Base-by-base conservation (phyloP, 2,113 vertebrate species). In the Xenopus tropicalis region DNA sequence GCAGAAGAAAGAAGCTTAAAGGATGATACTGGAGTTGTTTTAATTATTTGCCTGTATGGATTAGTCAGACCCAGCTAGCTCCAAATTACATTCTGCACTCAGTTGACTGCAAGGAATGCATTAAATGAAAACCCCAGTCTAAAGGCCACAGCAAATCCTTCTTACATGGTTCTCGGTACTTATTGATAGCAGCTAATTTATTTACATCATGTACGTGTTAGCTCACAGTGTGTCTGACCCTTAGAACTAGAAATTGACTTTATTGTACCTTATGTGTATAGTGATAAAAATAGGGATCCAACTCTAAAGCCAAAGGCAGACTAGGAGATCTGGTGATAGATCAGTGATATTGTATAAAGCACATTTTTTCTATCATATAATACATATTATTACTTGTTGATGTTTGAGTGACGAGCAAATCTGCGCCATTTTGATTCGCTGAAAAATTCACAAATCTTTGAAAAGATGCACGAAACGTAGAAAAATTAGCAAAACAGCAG, bases 21-120 rank as follows among this genome's bases (percentile, higher is more conserved):
- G 58, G 24, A 75, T 75, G 66, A 75, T 69, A 69, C 73, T 46
- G 56, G 73, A 43, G 16, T 56, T 76, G 46, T 76, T 76, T 67
- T 62, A 76, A 76, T 76, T 76, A 76, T 61, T 76, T 69, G 66
- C 44, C 48, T 69, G 46, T 69, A 76, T 69, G 73, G 73, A 76
- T 76, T 76, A 76, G 73, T 69, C 58, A 76, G 51, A 69, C 66
- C 21, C 66, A 20, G 66, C 66, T 69, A 69, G 46, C 58, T 76
- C 44, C 66, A 76, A 76, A 76, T 76, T 76, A 69, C 58, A 63
- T 57, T 54, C 51, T 63, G 46, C 63, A 59, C 73, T 76, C 21
- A 69, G 66, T 62, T 63, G 66, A 59, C 66, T 76, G 25, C 58
- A 61, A 69, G 59, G 73, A 63, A 76, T 69, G 66, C 73, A 24